These are phyloP conservation scores for Eumaeus atala DNA, from an alignment of 1,140 invertebrate genomes.

Conservation along the genomic window DNA sequence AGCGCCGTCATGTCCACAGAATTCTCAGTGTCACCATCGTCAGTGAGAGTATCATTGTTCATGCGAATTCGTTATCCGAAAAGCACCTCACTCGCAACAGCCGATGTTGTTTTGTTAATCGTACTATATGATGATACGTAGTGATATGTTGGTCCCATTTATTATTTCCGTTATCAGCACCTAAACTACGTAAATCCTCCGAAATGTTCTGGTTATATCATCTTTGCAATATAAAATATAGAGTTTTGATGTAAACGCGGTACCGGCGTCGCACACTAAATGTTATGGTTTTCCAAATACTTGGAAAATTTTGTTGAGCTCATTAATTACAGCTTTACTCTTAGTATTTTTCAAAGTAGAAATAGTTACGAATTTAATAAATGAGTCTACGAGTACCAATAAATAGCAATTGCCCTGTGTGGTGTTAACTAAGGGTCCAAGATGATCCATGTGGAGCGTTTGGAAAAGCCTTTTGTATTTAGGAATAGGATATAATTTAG, in stretches of 20 bases:
- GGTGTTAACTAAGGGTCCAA: slow-evolving; percentile 17
- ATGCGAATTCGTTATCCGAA: slow-evolving; percentile 17
- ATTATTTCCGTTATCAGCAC: too few relatives aligned
- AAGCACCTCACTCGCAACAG: slow-evolving; percentile 16
- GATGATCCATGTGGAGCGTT: slow-evolving; percentile 17
- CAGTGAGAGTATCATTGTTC: slow-evolving; percentile 8
- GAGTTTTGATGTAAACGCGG: slow-evolving; percentile 3
- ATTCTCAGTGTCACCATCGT: slow-evolving; percentile 1
- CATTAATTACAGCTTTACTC: slow-evolving; percentile 14
- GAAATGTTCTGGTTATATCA: too few relatives aligned
- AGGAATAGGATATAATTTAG: slow-evolving; percentile 18
- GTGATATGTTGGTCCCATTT: too few relatives aligned
- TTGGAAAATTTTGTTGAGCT: slow-evolving; percentile 19
- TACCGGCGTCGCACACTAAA: slow-evolving; percentile 5
- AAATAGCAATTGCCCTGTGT: slow-evolving; percentile 14
- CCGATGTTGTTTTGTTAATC: slow-evolving; percentile 18
- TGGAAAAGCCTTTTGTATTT: slow-evolving; percentile 20
- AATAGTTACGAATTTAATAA: slow-evolving; percentile 20
- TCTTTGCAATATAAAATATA: slow-evolving; percentile 4
- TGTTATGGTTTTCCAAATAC: slow-evolving; percentile 18
- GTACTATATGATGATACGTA: too few relatives aligned
- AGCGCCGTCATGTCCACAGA: slow-evolving; percentile 24
- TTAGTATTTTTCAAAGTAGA: slow-evolving; percentile 15
- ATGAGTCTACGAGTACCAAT: slow-evolving; percentile 17
- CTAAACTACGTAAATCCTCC: too few relatives aligned